phyloP scores from a whole-genome alignment of 2,797 vertebrate species.

The Coregonus ussuriensis region DNA sequence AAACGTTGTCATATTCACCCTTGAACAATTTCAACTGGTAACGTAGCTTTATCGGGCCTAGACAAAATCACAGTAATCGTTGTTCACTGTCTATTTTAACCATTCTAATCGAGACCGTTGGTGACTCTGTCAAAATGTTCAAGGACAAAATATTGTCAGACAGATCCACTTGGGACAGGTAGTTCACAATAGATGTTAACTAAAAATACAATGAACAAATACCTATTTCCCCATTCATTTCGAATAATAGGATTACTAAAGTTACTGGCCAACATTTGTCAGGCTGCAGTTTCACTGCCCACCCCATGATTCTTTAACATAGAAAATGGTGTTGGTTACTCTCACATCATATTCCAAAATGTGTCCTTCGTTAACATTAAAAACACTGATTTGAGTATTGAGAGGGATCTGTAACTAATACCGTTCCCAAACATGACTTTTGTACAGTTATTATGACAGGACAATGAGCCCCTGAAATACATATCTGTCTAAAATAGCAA shows the following conservation, averaged over 20 bases:
- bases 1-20: neutral
- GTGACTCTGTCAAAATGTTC: constrained; percentile 61
- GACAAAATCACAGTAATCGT: constrained; percentile 38
- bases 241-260: neutral
- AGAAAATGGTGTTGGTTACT: neutral
- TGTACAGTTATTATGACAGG: neutral
- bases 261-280: neutral
- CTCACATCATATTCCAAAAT: neutral
- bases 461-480: neutral
- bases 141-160: constrained; percentile 35
- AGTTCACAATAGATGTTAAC: constrained; percentile 34
- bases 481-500: neutral
- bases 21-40: constrained; percentile 26
- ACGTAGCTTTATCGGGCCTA: constrained; percentile 42
- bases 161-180: constrained; percentile 42
- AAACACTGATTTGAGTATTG: neutral
- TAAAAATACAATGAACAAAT: constrained; percentile 16
- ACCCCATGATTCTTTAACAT: neutral
- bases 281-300: neutral
- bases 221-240: neutral
- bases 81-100: constrained; percentile 41
- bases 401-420: neutral
- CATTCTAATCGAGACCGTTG: constrained; percentile 65
- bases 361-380: neutral
- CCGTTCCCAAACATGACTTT: neutral